Evolutionary conservation across 1,140 invertebrate genomes (phyloP).

Genomic region (Pentalonia nigronervosa): DNA sequence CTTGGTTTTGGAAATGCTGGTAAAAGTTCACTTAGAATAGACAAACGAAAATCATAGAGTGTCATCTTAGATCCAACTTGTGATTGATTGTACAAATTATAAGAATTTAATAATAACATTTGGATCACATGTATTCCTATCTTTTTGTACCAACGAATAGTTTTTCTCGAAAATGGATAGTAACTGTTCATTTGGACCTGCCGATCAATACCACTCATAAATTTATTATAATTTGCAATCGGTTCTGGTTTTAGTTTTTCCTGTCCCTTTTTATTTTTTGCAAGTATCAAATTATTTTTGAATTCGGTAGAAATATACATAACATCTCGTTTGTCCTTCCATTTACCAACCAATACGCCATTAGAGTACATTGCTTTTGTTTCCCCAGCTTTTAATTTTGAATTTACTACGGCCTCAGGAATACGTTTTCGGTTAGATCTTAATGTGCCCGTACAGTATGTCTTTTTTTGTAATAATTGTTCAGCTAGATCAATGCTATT

Average conservation of each 20-base stretch:
- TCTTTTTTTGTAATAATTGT: no score
- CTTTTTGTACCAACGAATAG: not conserved
- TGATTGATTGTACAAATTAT: no score
- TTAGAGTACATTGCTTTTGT: not conserved
- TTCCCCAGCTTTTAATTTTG: not conserved
- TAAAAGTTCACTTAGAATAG: no score
- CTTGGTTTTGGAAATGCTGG: no score
- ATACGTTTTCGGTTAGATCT: not conserved
- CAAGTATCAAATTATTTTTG: conserved; percentile 33
- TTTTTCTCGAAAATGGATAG: not conserved
- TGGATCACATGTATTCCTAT: no score
- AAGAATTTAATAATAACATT: not conserved
- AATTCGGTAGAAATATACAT: no score
- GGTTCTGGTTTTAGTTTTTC: not conserved
- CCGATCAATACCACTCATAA: not conserved
- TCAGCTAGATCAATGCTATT: no score
- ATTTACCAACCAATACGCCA: not conserved
- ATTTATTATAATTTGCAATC: not conserved
- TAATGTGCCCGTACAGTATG: no score
- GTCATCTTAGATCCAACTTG: no score
- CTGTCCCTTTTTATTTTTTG: not conserved
- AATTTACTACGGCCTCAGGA: not conserved
- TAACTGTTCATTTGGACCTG: not conserved
- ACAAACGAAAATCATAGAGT: no score
- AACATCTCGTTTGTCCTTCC: not conserved